These are phyloP conservation scores for Genyomyrus donnyi DNA, from an alignment of 2,113 vertebrate species.

Conservation along the genomic window DNA sequence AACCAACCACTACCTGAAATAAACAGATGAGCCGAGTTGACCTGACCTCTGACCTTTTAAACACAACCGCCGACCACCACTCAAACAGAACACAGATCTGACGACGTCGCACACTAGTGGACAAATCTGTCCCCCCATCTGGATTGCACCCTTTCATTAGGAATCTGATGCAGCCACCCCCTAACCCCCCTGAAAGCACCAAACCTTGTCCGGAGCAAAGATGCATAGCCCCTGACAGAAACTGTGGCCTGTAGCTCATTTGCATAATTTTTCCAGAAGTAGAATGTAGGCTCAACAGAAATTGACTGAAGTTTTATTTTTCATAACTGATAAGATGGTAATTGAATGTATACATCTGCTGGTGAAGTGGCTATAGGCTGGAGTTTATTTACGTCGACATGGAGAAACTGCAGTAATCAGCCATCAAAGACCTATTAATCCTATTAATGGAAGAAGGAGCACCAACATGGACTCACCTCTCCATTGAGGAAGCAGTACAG, in stretches of 20 bases:
- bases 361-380: not conserved
- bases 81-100: not conserved
- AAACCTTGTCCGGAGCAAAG: not conserved
- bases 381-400: not conserved
- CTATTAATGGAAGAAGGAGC: not conserved
- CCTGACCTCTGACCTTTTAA: not conserved
- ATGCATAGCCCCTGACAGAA: not conserved
- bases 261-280: not conserved
- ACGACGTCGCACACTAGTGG: not conserved
- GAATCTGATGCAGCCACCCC: not conserved
- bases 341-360: not conserved
- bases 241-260: not conserved
- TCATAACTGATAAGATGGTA: not conserved
- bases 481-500: constrained; percentile 97
- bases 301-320: not conserved
- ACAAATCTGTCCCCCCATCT: not conserved
- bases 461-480: constrained; percentile 66
- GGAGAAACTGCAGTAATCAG: not conserved
- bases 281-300: not conserved
- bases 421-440: not conserved
- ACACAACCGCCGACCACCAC: not conserved
- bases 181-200: not conserved
- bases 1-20: not conserved
- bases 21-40: not conserved
- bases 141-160: not conserved